Evolutionary conservation across 2,888 invertebrate species (phyloP).

Genomic region (Amphipyra tragopoginis): DNA sequence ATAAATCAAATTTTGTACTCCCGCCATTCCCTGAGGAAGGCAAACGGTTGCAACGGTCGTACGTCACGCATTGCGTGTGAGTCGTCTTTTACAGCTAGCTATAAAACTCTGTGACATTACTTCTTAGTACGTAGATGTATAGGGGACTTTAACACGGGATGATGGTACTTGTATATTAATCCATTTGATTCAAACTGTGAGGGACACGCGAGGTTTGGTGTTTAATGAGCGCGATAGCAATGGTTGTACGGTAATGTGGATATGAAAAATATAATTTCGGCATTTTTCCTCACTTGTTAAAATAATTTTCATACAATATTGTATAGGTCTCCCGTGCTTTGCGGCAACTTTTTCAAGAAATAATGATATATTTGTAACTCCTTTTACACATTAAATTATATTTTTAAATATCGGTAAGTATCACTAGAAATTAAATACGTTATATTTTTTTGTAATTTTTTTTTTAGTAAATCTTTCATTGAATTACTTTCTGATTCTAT

Average conservation of each 20-base stretch:
- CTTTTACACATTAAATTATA: no score
- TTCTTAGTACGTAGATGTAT: conserved; percentile 21
- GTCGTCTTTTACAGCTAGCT: conserved; percentile 27
- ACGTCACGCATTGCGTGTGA: conserved; percentile 57
- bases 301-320: no score
- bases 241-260: conserved; percentile 2
- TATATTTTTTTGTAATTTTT: no score
- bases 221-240: conserved; percentile 22
- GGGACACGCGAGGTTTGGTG: conserved; percentile 25
- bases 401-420: no score
- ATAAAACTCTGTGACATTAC: conserved; percentile 47
- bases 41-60: conserved; percentile 33
- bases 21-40: conserved; percentile 38
- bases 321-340: no score
- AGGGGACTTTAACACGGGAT: conserved; percentile 47
- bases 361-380: no score
- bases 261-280: conserved; percentile 1
- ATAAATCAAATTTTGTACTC: conserved; percentile 58
- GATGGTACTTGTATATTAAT: conserved; percentile 42
- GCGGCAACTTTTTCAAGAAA: no score
- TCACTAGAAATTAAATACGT: no score
- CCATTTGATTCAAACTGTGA: conserved; percentile 33
- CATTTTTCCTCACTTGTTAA: not conserved
- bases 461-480: no score
- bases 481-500: no score